These are phyloP conservation scores for Acrobasis repandana DNA, from an alignment of 2,888 invertebrate species.

Conservation along the genomic window DNA sequence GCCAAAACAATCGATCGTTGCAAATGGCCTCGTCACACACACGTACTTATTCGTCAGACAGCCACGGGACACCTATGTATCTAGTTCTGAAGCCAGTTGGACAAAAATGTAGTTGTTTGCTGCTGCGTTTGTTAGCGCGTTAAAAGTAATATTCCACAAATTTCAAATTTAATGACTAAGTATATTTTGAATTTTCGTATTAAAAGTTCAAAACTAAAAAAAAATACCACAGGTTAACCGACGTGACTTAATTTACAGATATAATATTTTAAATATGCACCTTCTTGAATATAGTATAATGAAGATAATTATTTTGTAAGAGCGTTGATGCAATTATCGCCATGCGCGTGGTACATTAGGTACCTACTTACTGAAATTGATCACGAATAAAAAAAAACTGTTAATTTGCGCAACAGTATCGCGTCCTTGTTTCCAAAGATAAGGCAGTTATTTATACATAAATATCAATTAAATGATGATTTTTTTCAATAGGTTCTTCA, in stretches of 20 bases:
- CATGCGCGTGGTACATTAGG: not conserved
- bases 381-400: not conserved
- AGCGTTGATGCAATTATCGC: too few species aligned
- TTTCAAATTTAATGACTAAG: too few species aligned
- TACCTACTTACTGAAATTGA: not conserved
- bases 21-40: slow-evolving; percentile 62
- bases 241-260: too few species aligned
- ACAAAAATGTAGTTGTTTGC: not conserved
- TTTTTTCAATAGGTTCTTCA: not conserved
- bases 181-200: too few species aligned
- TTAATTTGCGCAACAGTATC: slow-evolving; percentile 45
- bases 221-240: too few species aligned
- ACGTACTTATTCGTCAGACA: slow-evolving; percentile 43
- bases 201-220: too few species aligned
- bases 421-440: slow-evolving; percentile 66
- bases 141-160: not conserved
- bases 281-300: too few species aligned
- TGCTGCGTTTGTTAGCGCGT: not conserved
- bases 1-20: slow-evolving; percentile 81
- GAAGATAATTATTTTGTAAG: too few species aligned
- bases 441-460: slow-evolving; percentile 62
- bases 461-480: slow-evolving; percentile 39
- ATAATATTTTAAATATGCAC: too few species aligned
- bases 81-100: not conserved
- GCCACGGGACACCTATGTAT: slow-evolving; percentile 3